Evolutionary conservation across 2,113 vertebrate species (phyloP).

Genomic region (Callionymus lyra): DNA sequence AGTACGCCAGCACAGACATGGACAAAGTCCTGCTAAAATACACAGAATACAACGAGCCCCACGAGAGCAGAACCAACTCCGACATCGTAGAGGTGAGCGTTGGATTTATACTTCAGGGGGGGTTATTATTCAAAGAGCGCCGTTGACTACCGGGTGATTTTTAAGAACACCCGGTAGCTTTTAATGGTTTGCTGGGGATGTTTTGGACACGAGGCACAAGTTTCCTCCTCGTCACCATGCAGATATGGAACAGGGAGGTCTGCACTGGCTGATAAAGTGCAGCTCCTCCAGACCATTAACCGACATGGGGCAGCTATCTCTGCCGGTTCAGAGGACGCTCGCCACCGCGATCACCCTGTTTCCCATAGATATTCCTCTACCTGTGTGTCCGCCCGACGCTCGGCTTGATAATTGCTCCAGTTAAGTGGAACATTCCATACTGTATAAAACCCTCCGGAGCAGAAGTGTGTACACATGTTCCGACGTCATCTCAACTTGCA

Average conservation of each 20-base stretch:
- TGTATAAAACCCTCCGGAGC: constrained; percentile 25
- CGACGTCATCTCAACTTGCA: no score
- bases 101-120: constrained; percentile 10
- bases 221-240: constrained; percentile 44
- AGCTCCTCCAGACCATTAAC: constrained; percentile 42
- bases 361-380: constrained; percentile 47
- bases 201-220: constrained; percentile 18
- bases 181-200: constrained; percentile 6
- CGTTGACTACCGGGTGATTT: no score
- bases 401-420: constrained; percentile 12
- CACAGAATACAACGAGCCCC: constrained; percentile 97
- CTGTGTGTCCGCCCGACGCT: constrained; percentile 25
- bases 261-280: constrained; percentile 61
- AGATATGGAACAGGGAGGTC: constrained; percentile 55
- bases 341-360: constrained; percentile 31
- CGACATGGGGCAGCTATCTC: constrained; percentile 43
- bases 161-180: constrained; percentile 3
- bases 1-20: constrained; percentile 99
- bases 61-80: constrained; percentile 98
- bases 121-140: background rate
- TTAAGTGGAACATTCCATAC: constrained; percentile 23
- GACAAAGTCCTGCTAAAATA: constrained; percentile 99
- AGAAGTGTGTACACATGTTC: no score
- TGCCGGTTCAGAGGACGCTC: constrained; percentile 19
- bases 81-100: constrained; percentile 97